Evolutionary conservation across 2,113 vertebrate genomes (phyloP).

Genomic region (Phalacrocorax pelagicus): DNA sequence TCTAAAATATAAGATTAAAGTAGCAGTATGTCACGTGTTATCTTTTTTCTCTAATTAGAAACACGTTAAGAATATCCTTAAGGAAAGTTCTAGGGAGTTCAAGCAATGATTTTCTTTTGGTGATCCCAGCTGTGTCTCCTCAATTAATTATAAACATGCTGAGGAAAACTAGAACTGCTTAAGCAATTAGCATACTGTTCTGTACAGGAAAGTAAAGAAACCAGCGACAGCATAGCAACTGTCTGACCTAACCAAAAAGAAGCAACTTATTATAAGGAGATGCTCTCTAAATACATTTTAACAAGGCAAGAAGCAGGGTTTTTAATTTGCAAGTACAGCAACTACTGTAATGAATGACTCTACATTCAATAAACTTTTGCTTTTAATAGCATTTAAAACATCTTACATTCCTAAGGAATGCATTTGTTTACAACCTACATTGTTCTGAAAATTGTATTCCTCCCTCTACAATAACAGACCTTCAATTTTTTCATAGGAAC

Average conservation of each 20-base stretch:
- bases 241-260: constrained; percentile 23
- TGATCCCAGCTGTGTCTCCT: constrained; percentile 15
- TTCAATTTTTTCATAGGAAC: neutral
- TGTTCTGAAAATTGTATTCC: neutral
- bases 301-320: neutral
- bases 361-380: neutral
- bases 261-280: neutral
- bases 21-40: neutral
- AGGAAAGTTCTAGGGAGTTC: constrained; percentile 8
- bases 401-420: neutral
- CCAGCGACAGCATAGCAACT: neutral
- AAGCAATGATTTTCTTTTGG: constrained; percentile 46
- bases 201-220: constrained; percentile 38
- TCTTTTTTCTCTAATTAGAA: constrained; percentile 59
- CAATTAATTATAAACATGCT: constrained; percentile 55
- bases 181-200: constrained; percentile 30
- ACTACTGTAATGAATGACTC: neutral
- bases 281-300: constrained; percentile 2
- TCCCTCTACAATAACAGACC: neutral
- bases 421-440: neutral
- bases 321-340: neutral
- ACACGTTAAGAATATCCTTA: constrained; percentile 23
- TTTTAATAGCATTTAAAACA: neutral
- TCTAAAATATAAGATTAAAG: neutral
- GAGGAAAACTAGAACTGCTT: constrained; percentile 34